These are phyloP conservation scores for Drosophila paramelanica DNA, from an alignment of 2,888 invertebrate genomes.

Conservation along the genomic window DNA sequence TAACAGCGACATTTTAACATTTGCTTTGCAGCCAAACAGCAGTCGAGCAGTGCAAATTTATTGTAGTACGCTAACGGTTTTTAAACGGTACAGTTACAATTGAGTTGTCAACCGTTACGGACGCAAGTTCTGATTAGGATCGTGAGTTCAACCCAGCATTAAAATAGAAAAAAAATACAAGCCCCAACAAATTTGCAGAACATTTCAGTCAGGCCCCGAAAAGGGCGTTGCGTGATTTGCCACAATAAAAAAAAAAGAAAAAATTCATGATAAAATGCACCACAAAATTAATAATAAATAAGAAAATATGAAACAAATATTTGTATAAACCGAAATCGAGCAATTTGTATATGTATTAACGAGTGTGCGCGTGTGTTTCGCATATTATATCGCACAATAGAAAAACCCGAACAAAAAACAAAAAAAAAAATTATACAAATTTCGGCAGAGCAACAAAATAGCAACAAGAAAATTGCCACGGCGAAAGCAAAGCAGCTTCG, in stretches of 20 bases:
- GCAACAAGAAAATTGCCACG: conserved; percentile 65
- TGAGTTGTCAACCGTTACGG: conserved; percentile 78
- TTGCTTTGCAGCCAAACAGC: conserved; percentile 44
- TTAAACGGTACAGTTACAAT: conserved; percentile 66
- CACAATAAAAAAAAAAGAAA: conserved; percentile 10
- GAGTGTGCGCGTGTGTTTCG: conserved; percentile 78
- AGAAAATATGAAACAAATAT: conserved; percentile 48
- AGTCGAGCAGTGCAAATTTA: conserved; percentile 45
- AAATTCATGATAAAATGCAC: background rate
- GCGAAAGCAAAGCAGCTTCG: conserved; percentile 53
- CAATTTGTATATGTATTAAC: conserved; percentile 50
- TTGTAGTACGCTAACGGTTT: conserved; percentile 62
- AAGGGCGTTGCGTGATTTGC: conserved; percentile 20
- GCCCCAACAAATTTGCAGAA: conserved; percentile 27
- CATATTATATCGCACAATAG: conserved; percentile 74
- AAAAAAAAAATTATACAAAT: conserved; percentile 49
- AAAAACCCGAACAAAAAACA: conserved; percentile 48
- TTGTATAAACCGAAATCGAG: conserved; percentile 63
- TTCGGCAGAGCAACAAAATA: conserved; percentile 66
- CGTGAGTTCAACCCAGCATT: conserved; percentile 62
- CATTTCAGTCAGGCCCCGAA: conserved; percentile 28
- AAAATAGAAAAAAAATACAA: conserved; percentile 35
- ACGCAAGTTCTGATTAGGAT: conserved; percentile 76
- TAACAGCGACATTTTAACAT: conserved; percentile 47
- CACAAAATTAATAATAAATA: conserved; percentile 19